Percentiles rank a stretch among this genome's conserved stretches.
Conservation (phyloP, 2,797 vertebrate species). For the Enteromius trimaculatus region DNA sequence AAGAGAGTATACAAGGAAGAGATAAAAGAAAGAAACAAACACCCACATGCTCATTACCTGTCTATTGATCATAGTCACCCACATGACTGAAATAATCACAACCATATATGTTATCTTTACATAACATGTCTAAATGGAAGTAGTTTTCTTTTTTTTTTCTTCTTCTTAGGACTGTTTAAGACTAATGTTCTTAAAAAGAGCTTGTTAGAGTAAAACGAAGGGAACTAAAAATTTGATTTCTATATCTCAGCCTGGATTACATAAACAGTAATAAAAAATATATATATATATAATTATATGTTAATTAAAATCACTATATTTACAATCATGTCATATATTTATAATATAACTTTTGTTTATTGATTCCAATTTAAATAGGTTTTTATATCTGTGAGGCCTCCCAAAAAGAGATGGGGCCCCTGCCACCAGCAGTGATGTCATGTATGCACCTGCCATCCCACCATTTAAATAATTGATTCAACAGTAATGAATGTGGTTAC, state of each 20-base stretch:
- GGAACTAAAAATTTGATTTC: neutral
- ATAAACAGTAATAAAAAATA: neutral
- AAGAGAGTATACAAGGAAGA: neutral
- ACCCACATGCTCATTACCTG: neutral
- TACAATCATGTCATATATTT: neutral
- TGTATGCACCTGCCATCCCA: neutral
- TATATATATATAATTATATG: neutral
- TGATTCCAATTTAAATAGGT: neutral
- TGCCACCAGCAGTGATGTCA: neutral
- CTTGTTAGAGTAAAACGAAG: neutral
- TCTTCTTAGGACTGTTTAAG: neutral
- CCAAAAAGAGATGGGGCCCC: neutral
- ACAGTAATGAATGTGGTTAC: neutral
- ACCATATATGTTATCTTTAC: neutral
- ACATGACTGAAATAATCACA: neutral
- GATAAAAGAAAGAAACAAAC: neutral
- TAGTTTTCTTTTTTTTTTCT: too few species aligned
- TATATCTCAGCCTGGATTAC: neutral
- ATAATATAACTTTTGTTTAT: neutral
- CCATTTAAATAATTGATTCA: neutral
- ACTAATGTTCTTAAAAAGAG: neutral
- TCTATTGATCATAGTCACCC: conserved; percentile 12
- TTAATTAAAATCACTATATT: neutral
- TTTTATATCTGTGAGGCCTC: neutral
- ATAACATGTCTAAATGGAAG: neutral